phyloP scores from a whole-genome alignment of 2,797 vertebrate genomes.

The Ataeniobius toweri region DNA sequence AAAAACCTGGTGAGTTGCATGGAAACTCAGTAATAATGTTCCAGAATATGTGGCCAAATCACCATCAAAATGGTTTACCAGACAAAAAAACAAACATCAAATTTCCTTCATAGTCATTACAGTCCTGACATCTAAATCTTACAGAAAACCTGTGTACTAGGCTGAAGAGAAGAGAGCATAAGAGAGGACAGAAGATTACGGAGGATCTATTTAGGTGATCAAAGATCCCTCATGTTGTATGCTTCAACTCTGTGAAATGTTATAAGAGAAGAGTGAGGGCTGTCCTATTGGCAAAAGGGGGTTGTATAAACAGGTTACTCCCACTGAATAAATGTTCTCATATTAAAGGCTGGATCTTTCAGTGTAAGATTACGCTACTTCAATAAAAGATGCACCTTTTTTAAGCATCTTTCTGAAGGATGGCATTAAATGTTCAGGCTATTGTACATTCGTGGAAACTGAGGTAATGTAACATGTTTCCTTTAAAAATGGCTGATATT shows the following conservation, averaged over 20 bases:
- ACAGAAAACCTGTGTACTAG: not conserved
- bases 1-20: too few species aligned
- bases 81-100: not conserved
- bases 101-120: not conserved
- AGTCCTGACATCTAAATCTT: not conserved
- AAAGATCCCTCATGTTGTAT: not conserved
- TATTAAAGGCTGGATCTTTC: not conserved
- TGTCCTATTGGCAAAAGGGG: not conserved
- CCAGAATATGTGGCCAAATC: not conserved
- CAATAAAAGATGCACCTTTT: not conserved
- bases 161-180: not conserved
- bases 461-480: not conserved
- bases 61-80: not conserved
- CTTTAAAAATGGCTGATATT: constrained; percentile 17
- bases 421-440: not conserved
- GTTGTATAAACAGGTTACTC: not conserved
- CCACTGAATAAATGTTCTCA: not conserved
- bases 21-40: not conserved
- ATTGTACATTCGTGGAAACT: not conserved
- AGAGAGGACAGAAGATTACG: not conserved
- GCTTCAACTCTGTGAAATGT: not conserved
- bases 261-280: not conserved
- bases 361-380: not conserved
- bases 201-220: not conserved
- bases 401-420: not conserved